Base-by-base conservation (phyloP, 2,113 vertebrate genomes). In the Heptranchias perlo region DNA sequence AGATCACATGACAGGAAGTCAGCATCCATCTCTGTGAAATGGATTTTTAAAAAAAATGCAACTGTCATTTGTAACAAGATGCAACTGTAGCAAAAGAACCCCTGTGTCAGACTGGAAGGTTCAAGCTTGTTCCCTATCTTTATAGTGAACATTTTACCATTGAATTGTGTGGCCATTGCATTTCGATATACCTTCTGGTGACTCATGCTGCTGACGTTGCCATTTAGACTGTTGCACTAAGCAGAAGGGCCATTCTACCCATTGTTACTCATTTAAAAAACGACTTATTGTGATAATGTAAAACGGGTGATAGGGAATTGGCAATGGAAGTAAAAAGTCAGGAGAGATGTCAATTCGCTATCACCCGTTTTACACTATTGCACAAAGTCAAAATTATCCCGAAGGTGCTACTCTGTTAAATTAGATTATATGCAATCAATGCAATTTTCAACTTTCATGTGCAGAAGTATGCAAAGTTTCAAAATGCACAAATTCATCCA, bases 1-100 rank as follows among this genome's bases (percentile, higher is more conserved):
- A 13, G 52, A 91, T 49, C 94, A 95, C 13, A 13, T 95, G 94
- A 52, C 65, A 69, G 94, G 94, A 95, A 52, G 94, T 69, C 94
- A 69, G 58, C 54, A 95, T 25, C 93, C 10, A 69, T 62, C 52
- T 91, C 25, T 95, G 94, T 73, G 39, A 31, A 69, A 93, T 62
- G 13, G 89, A 39, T 93, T 31, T 58, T 58, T 44, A 2, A 64
- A 64, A 23, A 2, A 62, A 47, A 62, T n/a, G 8, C 28, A 92
- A 89, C 44, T 52, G 64, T 47, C 44, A 16, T 44, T 61, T 69
- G 44, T 69, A 91, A 91, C 87, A 39, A 93, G 14, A 39, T 39
- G 49, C 23, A 49, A 49, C 14, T 47, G 61, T 18, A 94, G 52
- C 28, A 69, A 14, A 69, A 69, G 47, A 3, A 39, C 0, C 5